These are phyloP conservation scores for Drosophila tristis DNA, from an alignment of 1,140 invertebrate species.

Conservation along the genomic window DNA sequence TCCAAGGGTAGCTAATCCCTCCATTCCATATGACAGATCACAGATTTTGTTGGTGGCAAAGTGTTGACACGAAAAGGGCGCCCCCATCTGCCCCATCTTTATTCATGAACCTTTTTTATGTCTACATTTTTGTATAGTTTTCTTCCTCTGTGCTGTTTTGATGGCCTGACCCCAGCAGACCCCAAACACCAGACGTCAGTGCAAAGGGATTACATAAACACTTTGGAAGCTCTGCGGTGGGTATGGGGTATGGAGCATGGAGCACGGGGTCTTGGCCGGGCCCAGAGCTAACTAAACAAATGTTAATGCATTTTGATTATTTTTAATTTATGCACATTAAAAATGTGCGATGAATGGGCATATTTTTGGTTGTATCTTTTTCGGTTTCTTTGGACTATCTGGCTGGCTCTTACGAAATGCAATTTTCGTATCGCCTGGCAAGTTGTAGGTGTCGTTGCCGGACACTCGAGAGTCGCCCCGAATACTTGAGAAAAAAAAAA, in stretches of 20 bases:
- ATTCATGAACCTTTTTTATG: conserved; percentile 53
- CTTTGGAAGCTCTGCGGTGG: no score
- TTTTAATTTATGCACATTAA: conserved; percentile 73
- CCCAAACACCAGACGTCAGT: no score
- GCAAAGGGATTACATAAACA: no score
- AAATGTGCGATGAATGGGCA: conserved; percentile 59
- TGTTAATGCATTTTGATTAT: conserved; percentile 79
- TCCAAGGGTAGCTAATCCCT: no score
- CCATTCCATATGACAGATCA: no score
- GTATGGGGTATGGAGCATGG: not conserved
- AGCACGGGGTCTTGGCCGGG: conserved; percentile 12
- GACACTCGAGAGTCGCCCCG: conserved; percentile 38
- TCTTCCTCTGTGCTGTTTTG: not conserved
- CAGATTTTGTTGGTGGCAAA: no score
- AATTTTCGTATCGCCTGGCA: conserved; percentile 35
- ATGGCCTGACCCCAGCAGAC: no score
- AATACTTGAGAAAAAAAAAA: not conserved
- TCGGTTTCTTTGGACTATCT: conserved; percentile 14
- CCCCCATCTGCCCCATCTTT: conserved; percentile 49
- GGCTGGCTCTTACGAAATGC: conserved; percentile 64
- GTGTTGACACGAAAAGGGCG: no score
- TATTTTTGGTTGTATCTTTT: conserved; percentile 42
- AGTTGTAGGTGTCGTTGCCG: conserved; percentile 69
- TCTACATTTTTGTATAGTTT: conserved; percentile 23
- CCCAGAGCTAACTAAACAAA: conserved; percentile 66